Evolutionary conservation across 2,797 vertebrate species (phyloP), one percentile per base, ranked within the genome.

Genomic region (Amphiprion clarkii): DNA sequence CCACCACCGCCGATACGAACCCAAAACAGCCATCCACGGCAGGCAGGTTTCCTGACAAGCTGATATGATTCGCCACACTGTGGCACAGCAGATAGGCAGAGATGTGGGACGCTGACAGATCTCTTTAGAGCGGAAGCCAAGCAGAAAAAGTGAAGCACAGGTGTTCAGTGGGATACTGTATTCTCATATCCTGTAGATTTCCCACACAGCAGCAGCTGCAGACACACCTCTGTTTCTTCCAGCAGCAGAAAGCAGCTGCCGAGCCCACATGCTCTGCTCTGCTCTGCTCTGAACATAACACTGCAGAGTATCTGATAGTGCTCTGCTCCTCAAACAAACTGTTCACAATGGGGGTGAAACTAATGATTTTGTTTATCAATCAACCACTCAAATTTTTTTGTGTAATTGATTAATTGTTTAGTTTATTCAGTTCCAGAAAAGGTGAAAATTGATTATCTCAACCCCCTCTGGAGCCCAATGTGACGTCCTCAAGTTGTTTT

Each of bases 121-220:
- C 74, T 81, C 91, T 93, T 94, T 93, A 88, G 66, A 91, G 39
- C 59, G 72, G 84, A 92, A 90, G 77, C 78, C 83, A 80, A 88
- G 94, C 94, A 93, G 88, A 94, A 93, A 90, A 90, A 63, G 78
- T 74, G 86, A 79, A 72, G 84, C 86, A 83, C 95, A 95, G 95
- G 95, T 95, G 95, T 91, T 92, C 89, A 76, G 65, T 87, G 76
- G 64, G 91, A 87, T 87, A 91, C 89, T 87, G 87, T 91, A 82
- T 80, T 79, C 83, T 83, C 68, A 73, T 63, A 87, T 88, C 85
- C 89, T 88, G 88, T 79, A 82, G 80, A 75, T 87, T 81, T 79
- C 71, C 76, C 74, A 83, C 69, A 79, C 56, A 46, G 46, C 51
- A 61, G 78, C 90, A 89, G 90, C 87, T 91, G 90, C 85, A 82